A percentile compares a stretch with the other conserved stretches of the same genome.
Evolutionary conservation across 35 echinoderm and acorn worm species (phyloP).

Genomic region (Apostichopus parvimensis): DNA sequence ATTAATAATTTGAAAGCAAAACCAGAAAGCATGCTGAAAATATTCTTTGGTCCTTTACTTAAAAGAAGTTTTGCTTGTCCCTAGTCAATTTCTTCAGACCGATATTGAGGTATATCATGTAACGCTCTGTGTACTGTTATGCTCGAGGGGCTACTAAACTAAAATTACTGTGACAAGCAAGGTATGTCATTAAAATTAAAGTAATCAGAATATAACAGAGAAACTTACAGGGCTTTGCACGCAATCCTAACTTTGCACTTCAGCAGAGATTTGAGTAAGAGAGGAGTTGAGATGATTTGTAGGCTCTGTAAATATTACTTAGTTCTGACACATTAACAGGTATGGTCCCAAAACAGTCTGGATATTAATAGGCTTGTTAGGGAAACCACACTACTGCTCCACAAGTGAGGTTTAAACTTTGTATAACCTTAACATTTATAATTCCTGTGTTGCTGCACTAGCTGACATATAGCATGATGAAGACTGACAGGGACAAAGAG

Average conservation of each 20-base stretch:
- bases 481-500: too few species aligned
- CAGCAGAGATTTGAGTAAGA: not conserved
- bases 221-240: not conserved
- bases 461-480: too few species aligned
- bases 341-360: not conserved
- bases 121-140: not conserved
- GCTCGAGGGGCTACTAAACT: not conserved
- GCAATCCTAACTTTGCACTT: not conserved
- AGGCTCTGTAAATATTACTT: not conserved
- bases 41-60: not conserved
- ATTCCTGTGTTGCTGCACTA: too few species aligned
- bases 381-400: not conserved
- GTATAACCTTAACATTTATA: not conserved
- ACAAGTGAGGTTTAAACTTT: not conserved
- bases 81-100: not conserved
- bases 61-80: not conserved
- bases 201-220: not conserved
- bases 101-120: not conserved
- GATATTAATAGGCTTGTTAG: not conserved
- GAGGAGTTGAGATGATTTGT: not conserved
- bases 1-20: not conserved
- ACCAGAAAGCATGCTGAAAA: not conserved
- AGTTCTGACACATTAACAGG: not conserved
- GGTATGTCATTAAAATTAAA: not conserved
- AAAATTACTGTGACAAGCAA: not conserved